Base-by-base conservation (phyloP, 2,797 vertebrate genomes). In the Linurgus olivaceus region DNA sequence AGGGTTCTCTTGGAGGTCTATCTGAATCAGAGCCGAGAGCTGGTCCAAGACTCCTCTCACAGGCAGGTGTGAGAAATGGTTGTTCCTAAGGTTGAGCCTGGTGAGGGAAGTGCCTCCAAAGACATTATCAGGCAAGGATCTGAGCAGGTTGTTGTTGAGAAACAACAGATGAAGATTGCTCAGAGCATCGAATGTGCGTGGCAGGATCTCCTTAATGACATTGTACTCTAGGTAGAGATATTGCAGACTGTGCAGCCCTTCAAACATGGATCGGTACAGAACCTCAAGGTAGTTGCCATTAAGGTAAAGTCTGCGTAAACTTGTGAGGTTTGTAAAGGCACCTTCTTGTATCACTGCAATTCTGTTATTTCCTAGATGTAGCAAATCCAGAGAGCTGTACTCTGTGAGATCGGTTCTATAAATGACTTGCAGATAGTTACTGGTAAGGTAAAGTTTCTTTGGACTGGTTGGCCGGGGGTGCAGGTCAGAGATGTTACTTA, bases 181-280 rank as follows among this genome's bases (percentile, higher is more conserved):
- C 91, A 99, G 96, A 45, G 98, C 94, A 93, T 99, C 99, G 82
- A 99, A 99, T 6, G 99, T 99, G 68, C 97, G 98, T 5, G 99
- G 99, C 83, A 98, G 96, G 96, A 99, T 99, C 81, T 99, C 99
- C 96, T 99, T 99, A 80, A 99, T 99, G 71, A 99, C 99, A 91
- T 99, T 99, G 75, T 99, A 99, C 97, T 99, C 99, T 98, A 99
- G 97, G 91, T 99, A 99, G 50, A 99, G 98, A 93, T 99, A 99
- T 66, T 99, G 99, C 94, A 99, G 98, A 44, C 98, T 99, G 93
- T 99, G 98, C 89, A 99, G 98, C 50, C 99, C 99, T 2, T 96
- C 90, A 7, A 99, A 99, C 94, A 99, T 98, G 5, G 99, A 98
- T 11, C 98, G 98, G 50, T 99, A 98, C 33, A 99, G 98, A 15